Evolutionary conservation across 2,113 vertebrate species (phyloP).

Genomic region (Mixornis gularis): DNA sequence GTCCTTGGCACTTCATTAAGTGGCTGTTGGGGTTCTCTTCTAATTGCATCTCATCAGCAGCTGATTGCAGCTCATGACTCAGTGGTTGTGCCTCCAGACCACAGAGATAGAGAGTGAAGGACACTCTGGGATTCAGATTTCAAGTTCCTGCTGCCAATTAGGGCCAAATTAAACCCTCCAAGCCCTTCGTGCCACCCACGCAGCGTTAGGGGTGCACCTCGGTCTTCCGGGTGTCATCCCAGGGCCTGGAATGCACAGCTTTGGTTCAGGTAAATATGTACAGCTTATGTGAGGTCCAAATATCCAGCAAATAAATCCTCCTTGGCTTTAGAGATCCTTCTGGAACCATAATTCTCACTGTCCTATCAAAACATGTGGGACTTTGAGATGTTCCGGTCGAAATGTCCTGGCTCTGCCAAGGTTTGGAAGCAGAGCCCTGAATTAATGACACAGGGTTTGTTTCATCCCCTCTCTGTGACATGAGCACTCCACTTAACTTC

Average conservation of each 20-base stretch:
- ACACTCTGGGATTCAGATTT: neutral
- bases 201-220: neutral
- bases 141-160: neutral
- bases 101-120: slow-evolving; percentile 7
- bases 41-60: slow-evolving; percentile 17
- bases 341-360: neutral
- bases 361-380: neutral
- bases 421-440: neutral
- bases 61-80: slow-evolving; percentile 39
- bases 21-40: slow-evolving; percentile 15
- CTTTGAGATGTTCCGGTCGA: neutral
- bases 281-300: neutral
- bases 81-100: neutral
- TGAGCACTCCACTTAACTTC: neutral
- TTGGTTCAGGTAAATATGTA: neutral
- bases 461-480: neutral
- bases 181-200: neutral
- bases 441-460: neutral
- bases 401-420: neutral
- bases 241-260: neutral
- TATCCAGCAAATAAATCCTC: neutral
- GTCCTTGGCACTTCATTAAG: slow-evolving; percentile 30
- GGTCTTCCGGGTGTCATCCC: neutral
- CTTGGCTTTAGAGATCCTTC: neutral
- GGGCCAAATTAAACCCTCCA: neutral